Conservation (phyloP, 2,888 invertebrate genomes). For the Mythimna ferrago region DNA sequence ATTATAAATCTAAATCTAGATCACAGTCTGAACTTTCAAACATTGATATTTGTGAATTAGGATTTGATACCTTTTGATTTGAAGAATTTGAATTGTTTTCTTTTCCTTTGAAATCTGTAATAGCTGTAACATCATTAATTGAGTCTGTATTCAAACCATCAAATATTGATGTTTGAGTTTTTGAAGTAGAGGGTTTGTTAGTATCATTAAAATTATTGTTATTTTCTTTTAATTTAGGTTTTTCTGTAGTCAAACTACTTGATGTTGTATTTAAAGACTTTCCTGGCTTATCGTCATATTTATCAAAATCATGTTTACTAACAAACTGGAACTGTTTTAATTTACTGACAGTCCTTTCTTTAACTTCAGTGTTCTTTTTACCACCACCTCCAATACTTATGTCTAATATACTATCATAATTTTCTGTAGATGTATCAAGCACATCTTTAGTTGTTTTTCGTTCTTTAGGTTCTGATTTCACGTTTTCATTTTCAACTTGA, state of each 20-base stretch:
- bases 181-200: conserved; percentile 45
- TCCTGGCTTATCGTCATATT: conserved; percentile 74
- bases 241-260: conserved; percentile 1
- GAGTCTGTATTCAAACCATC: conserved; percentile 36
- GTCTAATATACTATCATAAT: conserved; percentile 40
- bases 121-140: conserved; percentile 35
- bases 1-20: conserved; percentile 87
- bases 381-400: conserved; percentile 30
- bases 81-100: conserved; percentile 61
- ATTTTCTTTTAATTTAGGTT: conserved; percentile 19
- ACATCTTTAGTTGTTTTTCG: conserved; percentile 21
- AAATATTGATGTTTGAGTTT: conserved; percentile 46
- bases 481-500: conserved; percentile 28
- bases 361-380: conserved; percentile 40
- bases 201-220: neutral
- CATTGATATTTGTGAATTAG: conserved; percentile 85
- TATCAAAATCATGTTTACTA: conserved; percentile 77
- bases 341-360: conserved; percentile 69
- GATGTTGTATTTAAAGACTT: conserved; percentile 27
- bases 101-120: conserved; percentile 61
- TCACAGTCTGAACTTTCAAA: conserved; percentile 89
- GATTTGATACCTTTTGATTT: conserved; percentile 60
- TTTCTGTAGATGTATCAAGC: conserved; percentile 43
- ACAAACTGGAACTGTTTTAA: conserved; percentile 82
- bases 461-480: conserved; percentile 38